Base-by-base conservation (phyloP, 2,797 vertebrate genomes). In the Eupleurogrammus muticus region DNA sequence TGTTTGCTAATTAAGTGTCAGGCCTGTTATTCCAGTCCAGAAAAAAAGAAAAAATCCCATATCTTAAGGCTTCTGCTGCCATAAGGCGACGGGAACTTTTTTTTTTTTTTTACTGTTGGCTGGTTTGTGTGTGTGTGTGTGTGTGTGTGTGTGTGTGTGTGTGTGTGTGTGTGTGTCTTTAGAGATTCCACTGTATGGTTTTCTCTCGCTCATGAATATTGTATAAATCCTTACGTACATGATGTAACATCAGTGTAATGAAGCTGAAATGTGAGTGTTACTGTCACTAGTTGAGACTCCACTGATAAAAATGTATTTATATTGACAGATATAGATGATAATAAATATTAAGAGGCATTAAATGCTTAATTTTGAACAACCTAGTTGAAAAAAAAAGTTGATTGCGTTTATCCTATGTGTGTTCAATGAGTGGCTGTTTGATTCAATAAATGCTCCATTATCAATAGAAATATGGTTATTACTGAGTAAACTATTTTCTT, bases 1-100 rank as follows among this genome's bases (percentile, higher is more conserved):
- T 90, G 74, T 90, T 88, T 88, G 84, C 79, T 90, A 89, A 93
- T 86, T 79, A 90, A 70, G 78, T 82, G 89, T 88, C 90, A 90
- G 69, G 77, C 75, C 75, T 82, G 69, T 90, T 92, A 88, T 89
- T 92, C 80, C 86, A 87, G 73, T 75, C 66, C 50, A 77, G 69
- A 75, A 82, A 70, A n/a, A n/a, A n/a, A n/a, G n/a, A 69, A 68
- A 82, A 74, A 78, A 63, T 32, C 57, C 61, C n/a, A 32, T 67
- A 80, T 89, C 65, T 80, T 51, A 24, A 47, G 80, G 50, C 65
- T 66, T 7, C 53, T 13, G 66, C 75, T 70, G 77, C 83, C 77
- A 85, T 77, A 83, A 82, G 80, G 83, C 42, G 2, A 80, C 48
- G 42, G 53, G 49, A 77, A 75, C 34, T n/a, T n/a, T n/a, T 44